These are phyloP conservation scores for Myripristis murdjan DNA, from an alignment of 2,797 vertebrate species.

Conservation along the genomic window DNA sequence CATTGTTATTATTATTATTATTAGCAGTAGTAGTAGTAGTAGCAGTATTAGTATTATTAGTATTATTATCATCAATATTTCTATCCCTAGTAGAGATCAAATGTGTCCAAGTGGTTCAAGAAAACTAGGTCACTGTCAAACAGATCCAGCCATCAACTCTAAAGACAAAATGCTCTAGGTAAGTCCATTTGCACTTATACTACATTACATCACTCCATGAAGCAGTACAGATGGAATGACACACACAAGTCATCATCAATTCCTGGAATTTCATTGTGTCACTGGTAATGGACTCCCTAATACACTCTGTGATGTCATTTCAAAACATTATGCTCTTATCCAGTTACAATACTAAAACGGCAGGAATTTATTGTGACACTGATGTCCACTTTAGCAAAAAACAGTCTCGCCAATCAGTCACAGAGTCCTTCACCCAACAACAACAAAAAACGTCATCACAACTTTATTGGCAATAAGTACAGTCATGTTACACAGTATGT, in stretches of 20 bases:
- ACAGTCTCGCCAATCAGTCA: no score
- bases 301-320: background rate
- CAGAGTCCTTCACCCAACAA: no score
- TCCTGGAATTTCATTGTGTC: background rate
- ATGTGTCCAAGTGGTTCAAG: background rate
- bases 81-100: no score
- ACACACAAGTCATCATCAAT: background rate
- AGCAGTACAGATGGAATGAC: background rate
- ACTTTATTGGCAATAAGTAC: background rate
- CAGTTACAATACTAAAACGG: background rate
- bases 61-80: no score
- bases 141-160: background rate
- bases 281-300: background rate
- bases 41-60: no score
- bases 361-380: background rate
- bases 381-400: background rate
- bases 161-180: background rate
- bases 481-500: background rate
- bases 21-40: no score
- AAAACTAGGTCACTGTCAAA: background rate
- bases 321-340: background rate
- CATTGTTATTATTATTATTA: no score
- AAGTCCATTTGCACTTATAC: background rate
- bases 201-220: background rate
- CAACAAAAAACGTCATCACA: no score